Evolutionary conservation across 1,140 invertebrate species (phyloP).

Genomic region (Drosophila santomea): DNA sequence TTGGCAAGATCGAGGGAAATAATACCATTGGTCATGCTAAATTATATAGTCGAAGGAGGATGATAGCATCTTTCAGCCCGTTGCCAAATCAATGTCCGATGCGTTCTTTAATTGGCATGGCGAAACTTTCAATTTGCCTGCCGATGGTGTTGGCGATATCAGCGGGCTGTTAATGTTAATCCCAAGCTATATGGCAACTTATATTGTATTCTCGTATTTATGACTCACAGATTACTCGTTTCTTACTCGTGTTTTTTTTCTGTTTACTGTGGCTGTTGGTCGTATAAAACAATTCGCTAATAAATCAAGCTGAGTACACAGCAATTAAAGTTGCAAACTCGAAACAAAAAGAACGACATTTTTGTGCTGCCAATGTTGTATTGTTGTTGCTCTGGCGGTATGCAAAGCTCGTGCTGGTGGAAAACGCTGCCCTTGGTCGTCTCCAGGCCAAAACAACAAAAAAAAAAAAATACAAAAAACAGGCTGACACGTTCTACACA

Average conservation of each 20-base stretch:
- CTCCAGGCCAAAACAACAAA: constrained; percentile 52
- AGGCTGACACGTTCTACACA: constrained; percentile 77
- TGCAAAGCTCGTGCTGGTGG: constrained; percentile 63
- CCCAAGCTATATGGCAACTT: not conserved
- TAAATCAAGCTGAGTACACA: constrained; percentile 82
- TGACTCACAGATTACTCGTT: constrained; percentile 65
- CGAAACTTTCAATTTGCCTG: constrained; percentile 71
- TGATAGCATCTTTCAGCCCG: constrained; percentile 25
- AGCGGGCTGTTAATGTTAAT: constrained; percentile 65
- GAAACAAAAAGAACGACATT: constrained; percentile 67
- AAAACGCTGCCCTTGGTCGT: constrained; percentile 71
- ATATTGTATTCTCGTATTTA: not conserved
- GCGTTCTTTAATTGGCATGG: constrained; percentile 61
- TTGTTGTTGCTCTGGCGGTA: constrained; percentile 28
- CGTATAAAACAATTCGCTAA: constrained; percentile 79
- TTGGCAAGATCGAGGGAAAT: constrained; percentile 54
- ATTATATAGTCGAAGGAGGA: constrained; percentile 48
- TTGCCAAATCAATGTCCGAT: constrained; percentile 64
- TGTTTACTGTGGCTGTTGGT: constrained; percentile 8
- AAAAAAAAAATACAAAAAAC: constrained; percentile 48
- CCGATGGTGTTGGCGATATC: constrained; percentile 75
- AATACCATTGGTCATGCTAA: constrained; percentile 76
- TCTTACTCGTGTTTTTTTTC: constrained; percentile 23
- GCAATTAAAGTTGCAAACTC: constrained; percentile 82
- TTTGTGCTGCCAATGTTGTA: constrained; percentile 13